phyloP scores from a whole-genome alignment of 2,888 invertebrate species.

The Drosophila greeni region DNA sequence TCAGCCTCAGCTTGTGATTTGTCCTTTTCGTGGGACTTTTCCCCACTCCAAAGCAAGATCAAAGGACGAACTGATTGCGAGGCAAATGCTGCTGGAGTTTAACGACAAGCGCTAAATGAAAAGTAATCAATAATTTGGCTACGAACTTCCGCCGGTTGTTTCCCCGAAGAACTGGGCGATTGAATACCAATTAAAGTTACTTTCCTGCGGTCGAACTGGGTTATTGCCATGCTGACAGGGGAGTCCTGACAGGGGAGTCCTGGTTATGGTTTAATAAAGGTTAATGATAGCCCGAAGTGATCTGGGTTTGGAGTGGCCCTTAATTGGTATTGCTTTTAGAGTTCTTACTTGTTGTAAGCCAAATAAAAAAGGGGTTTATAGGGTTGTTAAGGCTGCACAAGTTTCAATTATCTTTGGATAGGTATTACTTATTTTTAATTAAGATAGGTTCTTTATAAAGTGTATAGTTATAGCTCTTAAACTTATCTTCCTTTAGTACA shows the following conservation, averaged over 20 bases:
- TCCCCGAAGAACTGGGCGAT: background rate
- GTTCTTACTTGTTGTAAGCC: background rate
- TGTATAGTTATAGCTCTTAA: too few relatives aligned
- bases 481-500: too few relatives aligned
- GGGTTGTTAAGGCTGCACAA: background rate
- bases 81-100: conserved; percentile 10
- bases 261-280: background rate
- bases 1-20: conserved; percentile 14
- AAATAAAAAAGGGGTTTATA: background rate
- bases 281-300: background rate
- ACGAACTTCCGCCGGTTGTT: background rate
- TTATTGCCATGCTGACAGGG: conserved; percentile 7
- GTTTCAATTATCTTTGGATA: background rate
- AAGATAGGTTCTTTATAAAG: too few relatives aligned
- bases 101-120: conserved; percentile 17
- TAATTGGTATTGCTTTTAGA: background rate
- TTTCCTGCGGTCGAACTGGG: background rate
- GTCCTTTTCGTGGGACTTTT: background rate
- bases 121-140: conserved; percentile 31
- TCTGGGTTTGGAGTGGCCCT: too few relatives aligned
- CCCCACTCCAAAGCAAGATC: conserved; percentile 12
- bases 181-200: conserved; percentile 16
- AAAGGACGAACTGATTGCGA: conserved; percentile 32
- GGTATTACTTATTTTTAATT: background rate
- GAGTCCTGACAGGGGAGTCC: too few relatives aligned